phyloP scores from a whole-genome alignment of 2,113 vertebrate genomes.

The Amphiprion ocellaris region DNA sequence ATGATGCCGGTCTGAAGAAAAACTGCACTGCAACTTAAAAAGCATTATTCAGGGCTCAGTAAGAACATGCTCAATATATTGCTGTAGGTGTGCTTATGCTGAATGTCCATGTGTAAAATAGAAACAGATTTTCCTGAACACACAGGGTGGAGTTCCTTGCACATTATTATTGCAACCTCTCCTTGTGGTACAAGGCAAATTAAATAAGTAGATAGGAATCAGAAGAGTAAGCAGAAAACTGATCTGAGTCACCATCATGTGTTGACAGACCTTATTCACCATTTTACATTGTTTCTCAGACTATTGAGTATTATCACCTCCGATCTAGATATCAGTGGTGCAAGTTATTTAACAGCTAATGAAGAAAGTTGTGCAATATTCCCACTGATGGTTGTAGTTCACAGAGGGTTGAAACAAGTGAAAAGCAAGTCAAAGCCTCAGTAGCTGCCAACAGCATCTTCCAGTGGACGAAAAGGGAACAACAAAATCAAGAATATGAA shows the following conservation, averaged over 20 bases:
- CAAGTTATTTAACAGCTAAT: not conserved
- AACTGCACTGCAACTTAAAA: not conserved
- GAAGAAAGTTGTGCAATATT: not conserved
- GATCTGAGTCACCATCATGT: slow-evolving; percentile 9
- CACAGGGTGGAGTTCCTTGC: not conserved
- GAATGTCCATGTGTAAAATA: not conserved
- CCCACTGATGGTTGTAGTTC: not conserved
- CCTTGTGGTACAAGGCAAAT: slow-evolving; percentile 12
- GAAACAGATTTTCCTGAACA: not conserved
- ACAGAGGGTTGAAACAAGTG: not conserved
- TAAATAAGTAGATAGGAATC: slow-evolving; percentile 32
- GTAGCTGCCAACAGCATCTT: slow-evolving; percentile 28
- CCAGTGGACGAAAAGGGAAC: slow-evolving; percentile 35
- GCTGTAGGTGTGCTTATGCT: not conserved
- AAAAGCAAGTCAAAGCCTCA: not conserved
- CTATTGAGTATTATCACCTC: not conserved
- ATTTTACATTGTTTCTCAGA: not conserved
- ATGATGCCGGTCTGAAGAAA: not conserved
- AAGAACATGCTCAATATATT: not conserved
- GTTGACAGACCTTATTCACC: slow-evolving; percentile 8
- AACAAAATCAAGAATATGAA: slow-evolving; percentile 23
- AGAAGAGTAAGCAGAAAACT: slow-evolving; percentile 40
- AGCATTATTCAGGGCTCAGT: not conserved
- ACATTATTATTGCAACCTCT: slow-evolving; percentile 6
- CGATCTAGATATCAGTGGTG: not conserved